Evolutionary conservation across 2,888 invertebrate species (phyloP), one percentile per base, ranked within the genome.

Genomic region (Euzophera pinguis): DNA sequence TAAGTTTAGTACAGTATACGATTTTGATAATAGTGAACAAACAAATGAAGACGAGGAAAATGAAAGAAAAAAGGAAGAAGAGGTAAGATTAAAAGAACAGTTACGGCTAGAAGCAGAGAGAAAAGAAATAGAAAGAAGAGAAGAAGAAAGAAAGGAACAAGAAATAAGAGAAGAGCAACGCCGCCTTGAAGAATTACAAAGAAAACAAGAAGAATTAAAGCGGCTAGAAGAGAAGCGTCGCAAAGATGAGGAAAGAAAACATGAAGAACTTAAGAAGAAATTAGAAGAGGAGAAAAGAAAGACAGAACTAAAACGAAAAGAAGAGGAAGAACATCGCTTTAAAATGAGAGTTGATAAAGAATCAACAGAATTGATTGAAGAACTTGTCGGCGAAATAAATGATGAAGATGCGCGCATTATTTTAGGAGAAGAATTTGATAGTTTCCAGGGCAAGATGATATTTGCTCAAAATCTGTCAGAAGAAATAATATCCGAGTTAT

Each of bases 331-430:
- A 13, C 22, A 22, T 47, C 69, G 69, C 61, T 84, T 81, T 54
- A 76, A 71, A 59, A 75, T 81, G 65, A 78, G 71, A 53, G 81
- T 87, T 37, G 79, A 87, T 41, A 79, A 64, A 54, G 84, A 88
- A 67, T 84, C 89, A 8, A 53, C 53, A 0, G 73, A 76, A 57
- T 62, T 87, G 50, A 61, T 76, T 22, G 74, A 78, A 58, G 78
- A 86, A 67, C 60, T 90, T 43, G 56, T 78, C 14, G 60, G 70
- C 62, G 85, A 84, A 71, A 59, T 85, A 3, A 73, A 66, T 39
- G 60, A 67, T 43, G 80, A 84, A 65, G 77, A 71, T 50, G 71
- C 80, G 22, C 62, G 54, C 55, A 62, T 62, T 51, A 58, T 78
- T 37, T 58, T 87, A 16, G 67, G 67, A 56, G 78, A 84, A 56